These are phyloP conservation scores for Leptinotarsa haldemani DNA, from an alignment of 2,888 invertebrate genomes.

Conservation along the genomic window DNA sequence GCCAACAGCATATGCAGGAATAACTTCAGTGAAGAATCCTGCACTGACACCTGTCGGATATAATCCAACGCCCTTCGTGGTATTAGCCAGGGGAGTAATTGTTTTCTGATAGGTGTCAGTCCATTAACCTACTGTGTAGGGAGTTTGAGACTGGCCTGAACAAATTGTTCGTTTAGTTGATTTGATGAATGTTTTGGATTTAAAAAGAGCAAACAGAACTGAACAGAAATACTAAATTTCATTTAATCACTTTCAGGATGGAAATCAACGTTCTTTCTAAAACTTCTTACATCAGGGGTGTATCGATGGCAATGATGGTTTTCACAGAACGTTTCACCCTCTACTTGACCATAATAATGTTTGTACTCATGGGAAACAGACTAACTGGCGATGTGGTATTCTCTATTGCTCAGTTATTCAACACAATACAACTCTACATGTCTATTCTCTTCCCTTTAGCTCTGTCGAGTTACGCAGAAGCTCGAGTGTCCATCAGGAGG, in stretches of 20 bases:
- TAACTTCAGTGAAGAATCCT: too few species aligned
- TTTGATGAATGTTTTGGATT: too few species aligned
- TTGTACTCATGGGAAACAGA: constrained; percentile 75
- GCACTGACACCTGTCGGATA: too few species aligned
- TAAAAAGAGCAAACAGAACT: too few species aligned
- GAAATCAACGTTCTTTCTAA: constrained; percentile 77
- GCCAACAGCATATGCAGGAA: too few species aligned
- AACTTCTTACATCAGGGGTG: constrained; percentile 76
- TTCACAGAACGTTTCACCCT: constrained; percentile 88
- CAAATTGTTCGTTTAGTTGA: too few species aligned
- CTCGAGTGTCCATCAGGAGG: constrained; percentile 55
- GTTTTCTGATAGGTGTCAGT: too few species aligned
- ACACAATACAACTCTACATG: constrained; percentile 70
- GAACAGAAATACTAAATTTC: too few species aligned
- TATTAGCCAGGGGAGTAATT: too few species aligned
- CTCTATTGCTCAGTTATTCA: constrained; percentile 82
- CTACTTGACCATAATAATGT: constrained; percentile 83
- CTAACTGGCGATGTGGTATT: constrained; percentile 76
- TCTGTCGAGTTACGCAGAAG: constrained; percentile 54
- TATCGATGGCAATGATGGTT: constrained; percentile 75
- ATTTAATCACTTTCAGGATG: constrained; percentile 40
- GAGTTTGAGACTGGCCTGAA: too few species aligned
- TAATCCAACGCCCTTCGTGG: too few species aligned
- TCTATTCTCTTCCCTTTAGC: constrained; percentile 55
- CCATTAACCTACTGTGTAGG: too few species aligned